Base-by-base conservation (phyloP, 2,113 vertebrate genomes). In the Pterocles orientalis region DNA sequence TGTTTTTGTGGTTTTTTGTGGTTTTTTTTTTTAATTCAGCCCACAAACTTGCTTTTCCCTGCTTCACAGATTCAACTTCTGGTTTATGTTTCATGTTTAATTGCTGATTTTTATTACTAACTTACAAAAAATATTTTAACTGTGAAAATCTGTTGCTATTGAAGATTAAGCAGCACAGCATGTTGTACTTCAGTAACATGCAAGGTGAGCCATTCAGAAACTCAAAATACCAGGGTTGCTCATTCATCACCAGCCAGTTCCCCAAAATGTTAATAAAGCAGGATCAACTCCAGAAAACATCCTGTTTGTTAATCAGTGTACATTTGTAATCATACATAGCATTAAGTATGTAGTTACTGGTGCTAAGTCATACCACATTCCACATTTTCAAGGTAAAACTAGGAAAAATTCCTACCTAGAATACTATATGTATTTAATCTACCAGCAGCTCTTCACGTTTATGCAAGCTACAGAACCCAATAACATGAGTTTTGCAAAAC, bases 171-270 rank as follows among this genome's bases (percentile, higher is more conserved):
- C 2, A 89, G 47, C 23, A 70, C 10, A 62, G 51, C 23, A 58
- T 3, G 3, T 14, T 9, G 8, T 24, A 61, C 51, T 84, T 66
- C 0, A 81, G 69, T 19, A 79, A 68, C 4, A 53, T 0, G 1
- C 25, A 90, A 66, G 18, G 19, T 58, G 12, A 93, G 58, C 31
- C 54, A 69, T 19, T 10, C 26, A 80, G 45, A 88, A 76, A 70
- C 70, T 82, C 71, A 61, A 50, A 85, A 61, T 13, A 86, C 0
- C 0, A 47, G 18, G 17, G 16, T 2, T 92, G 28, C 12, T 86
- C 31, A 54, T 57, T 75, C 70, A 65, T 88, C 41, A 56, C 24
- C 70, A 72, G 12, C 20, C 48, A 87, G n/a, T n/a, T 45, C 19
- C 66, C 92, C 54, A 65, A 85, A 80, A 41, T 5, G 18, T 53